These are phyloP conservation scores for Chymomyza costata DNA, from an alignment of 1,140 invertebrate genomes.

Conservation along the genomic window DNA sequence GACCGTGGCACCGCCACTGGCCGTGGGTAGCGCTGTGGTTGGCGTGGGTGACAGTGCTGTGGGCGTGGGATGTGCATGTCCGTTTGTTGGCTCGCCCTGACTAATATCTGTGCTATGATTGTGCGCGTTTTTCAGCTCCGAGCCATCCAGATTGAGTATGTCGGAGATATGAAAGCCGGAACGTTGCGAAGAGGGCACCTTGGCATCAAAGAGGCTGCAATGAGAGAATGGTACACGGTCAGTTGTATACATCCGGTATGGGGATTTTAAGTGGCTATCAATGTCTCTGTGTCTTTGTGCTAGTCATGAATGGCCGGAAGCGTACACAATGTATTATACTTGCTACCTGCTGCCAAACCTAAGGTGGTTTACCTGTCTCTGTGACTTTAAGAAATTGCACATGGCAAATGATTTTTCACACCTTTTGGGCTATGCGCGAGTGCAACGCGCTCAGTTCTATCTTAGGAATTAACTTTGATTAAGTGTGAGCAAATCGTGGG, in stretches of 20 bases:
- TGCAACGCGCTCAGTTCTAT: too few relatives aligned
- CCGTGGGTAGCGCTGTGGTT: constrained; percentile 20
- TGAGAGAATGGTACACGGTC: neutral
- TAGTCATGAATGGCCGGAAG: constrained; percentile 49
- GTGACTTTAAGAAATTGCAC: constrained; percentile 50
- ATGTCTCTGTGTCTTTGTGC: neutral
- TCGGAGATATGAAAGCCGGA: constrained; percentile 86
- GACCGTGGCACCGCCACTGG: constrained; percentile 5
- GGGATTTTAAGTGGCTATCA: too few relatives aligned
- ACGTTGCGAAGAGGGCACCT: constrained; percentile 76
- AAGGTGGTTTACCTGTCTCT: constrained; percentile 32
- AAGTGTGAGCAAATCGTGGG: constrained; percentile 58
- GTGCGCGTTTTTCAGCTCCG: constrained; percentile 63
- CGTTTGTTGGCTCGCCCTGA: constrained; percentile 18
- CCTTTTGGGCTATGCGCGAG: constrained; percentile 2
- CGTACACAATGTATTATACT: constrained; percentile 26
- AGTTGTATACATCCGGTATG: constrained; percentile 43
- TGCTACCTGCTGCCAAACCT: constrained; percentile 4
- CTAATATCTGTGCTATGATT: constrained; percentile 41
- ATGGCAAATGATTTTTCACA: constrained; percentile 4
- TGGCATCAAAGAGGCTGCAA: constrained; percentile 69
- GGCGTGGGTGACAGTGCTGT: constrained; percentile 47
- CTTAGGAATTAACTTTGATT: constrained; percentile 70
- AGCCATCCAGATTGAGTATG: constrained; percentile 82
- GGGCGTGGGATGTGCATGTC: constrained; percentile 17